Evolutionary conservation across 2,888 invertebrate genomes (phyloP).

Genomic region (Agrypnus murinus): DNA sequence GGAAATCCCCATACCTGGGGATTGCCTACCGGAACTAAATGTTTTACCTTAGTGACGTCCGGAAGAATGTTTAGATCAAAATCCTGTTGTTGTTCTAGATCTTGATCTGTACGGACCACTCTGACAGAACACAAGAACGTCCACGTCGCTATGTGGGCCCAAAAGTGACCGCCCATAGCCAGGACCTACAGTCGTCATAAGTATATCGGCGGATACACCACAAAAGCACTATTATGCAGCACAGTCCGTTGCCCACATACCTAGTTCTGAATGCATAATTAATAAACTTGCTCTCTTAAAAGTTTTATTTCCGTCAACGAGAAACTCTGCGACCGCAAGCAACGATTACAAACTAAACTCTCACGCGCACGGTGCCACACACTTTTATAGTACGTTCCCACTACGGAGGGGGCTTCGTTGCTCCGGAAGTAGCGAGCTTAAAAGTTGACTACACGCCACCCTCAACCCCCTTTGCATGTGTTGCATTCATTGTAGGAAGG

Average conservation of each 20-base stretch:
- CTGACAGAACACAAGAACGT: slow-evolving; percentile 65
- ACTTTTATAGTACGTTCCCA: slow-evolving; percentile 63
- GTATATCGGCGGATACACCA: slow-evolving; percentile 58
- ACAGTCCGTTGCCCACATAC: slow-evolving; percentile 31
- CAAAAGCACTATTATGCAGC: slow-evolving; percentile 58
- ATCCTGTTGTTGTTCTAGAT: slow-evolving; percentile 64
- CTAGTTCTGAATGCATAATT: slow-evolving; percentile 19
- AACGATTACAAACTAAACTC: slow-evolving; percentile 60
- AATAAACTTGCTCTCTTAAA: slow-evolving; percentile 24
- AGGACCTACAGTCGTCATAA: slow-evolving; percentile 65
- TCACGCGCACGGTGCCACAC: slow-evolving; percentile 61
- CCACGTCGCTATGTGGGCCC: slow-evolving; percentile 65
- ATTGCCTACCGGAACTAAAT: slow-evolving; percentile 59
- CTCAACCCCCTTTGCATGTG: slow-evolving; percentile 44
- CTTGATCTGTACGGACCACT: slow-evolving; percentile 55
- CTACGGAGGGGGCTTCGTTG: slow-evolving; percentile 60
- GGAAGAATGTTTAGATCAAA: slow-evolving; percentile 65
- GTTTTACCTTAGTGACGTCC: slow-evolving; percentile 67
- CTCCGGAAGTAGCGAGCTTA: slow-evolving; percentile 57
- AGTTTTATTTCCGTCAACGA: slow-evolving; percentile 55
- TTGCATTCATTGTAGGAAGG: background rate
- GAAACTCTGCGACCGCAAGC: slow-evolving; percentile 52
- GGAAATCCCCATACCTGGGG: slow-evolving; percentile 61
- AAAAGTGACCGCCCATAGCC: slow-evolving; percentile 67
- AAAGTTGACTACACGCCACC: slow-evolving; percentile 51